Conservation (phyloP, 2,888 invertebrate genomes). For the Drosophila incognita region DNA sequence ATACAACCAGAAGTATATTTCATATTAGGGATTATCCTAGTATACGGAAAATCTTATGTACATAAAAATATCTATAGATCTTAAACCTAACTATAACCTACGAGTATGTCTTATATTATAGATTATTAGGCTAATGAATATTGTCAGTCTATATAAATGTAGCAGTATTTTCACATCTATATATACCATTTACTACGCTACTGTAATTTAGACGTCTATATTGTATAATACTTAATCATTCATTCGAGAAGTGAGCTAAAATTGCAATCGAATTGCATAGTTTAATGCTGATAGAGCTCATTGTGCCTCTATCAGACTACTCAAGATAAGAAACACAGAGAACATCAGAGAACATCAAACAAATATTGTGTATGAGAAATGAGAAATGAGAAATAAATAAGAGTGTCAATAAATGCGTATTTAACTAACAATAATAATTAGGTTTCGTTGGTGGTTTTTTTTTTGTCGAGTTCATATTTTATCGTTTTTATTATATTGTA, state of each 20-base stretch:
- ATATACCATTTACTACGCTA: background rate
- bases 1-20: background rate
- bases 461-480: background rate
- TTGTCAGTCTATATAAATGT: background rate
- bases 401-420: background rate
- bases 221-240: background rate
- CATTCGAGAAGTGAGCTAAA: background rate
- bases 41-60: background rate
- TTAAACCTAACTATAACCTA: background rate
- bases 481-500: background rate
- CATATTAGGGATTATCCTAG: background rate
- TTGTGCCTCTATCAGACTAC: background rate
- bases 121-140: background rate
- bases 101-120: background rate
- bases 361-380: background rate
- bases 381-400: background rate
- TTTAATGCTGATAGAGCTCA: constrained; percentile 2
- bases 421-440: background rate
- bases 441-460: background rate
- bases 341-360: constrained; percentile 1
- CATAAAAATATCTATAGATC: background rate
- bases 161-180: too few species aligned
- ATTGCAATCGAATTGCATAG: constrained; percentile 7
- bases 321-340: constrained; percentile 20
- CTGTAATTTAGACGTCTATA: background rate